These are phyloP conservation scores for Pipistrellus nathusii DNA, from an alignment of 2,797 vertebrate genomes.

Conservation along the genomic window DNA sequence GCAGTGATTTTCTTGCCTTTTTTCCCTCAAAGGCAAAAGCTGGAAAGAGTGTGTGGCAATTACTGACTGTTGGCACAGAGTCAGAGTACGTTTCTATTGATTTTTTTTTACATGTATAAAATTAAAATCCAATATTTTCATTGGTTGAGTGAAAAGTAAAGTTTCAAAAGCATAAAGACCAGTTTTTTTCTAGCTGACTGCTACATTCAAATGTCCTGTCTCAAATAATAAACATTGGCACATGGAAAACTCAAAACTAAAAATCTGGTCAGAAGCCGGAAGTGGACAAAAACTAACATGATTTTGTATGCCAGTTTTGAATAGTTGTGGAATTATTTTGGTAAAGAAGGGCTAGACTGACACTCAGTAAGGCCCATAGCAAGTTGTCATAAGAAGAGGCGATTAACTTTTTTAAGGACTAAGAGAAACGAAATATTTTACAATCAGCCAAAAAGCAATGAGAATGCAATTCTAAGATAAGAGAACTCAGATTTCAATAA, in stretches of 20 bases:
- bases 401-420: neutral
- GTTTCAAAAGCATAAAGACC: neutral
- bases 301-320: constrained; percentile 31
- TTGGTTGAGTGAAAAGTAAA: neutral
- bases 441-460: neutral
- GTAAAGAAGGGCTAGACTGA: neutral
- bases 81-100: neutral
- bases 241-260: constrained; percentile 42
- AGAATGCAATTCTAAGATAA: constrained; percentile 23
- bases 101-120: constrained; percentile 39
- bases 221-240: constrained; percentile 38
- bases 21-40: neutral
- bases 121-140: constrained; percentile 2
- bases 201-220: neutral
- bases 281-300: constrained; percentile 16
- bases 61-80: neutral
- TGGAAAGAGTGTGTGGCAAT: neutral
- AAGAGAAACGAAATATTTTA: constrained; percentile 21
- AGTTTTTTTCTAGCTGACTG: constrained; percentile 21
- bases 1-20: neutral
- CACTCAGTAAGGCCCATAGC: neutral
- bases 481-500: constrained; percentile 17
- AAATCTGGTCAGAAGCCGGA: constrained; percentile 36
- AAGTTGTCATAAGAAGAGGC: neutral
- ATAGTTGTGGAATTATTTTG: constrained; percentile 15